Percentiles rank a stretch among this genome's conserved stretches.
Evolutionary conservation across 2,888 invertebrate species (phyloP).

Genomic region (Drosophila antonietae): DNA sequence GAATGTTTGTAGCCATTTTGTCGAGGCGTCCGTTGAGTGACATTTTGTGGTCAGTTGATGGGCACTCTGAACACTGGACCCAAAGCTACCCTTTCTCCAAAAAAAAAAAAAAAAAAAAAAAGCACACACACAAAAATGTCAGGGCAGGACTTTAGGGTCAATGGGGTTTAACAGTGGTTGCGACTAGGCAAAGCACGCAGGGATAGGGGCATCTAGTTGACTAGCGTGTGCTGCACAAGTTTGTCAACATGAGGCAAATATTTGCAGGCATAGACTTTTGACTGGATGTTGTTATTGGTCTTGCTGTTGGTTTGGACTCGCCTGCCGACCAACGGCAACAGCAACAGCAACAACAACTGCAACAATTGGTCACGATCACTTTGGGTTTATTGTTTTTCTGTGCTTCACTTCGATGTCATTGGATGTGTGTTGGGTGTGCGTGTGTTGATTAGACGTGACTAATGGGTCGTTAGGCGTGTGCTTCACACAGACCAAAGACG

Average conservation of each 20-base stretch:
- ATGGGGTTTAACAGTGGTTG: constrained; percentile 34
- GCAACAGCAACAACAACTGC: constrained; percentile 36
- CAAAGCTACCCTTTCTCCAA: not conserved
- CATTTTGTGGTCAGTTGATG: constrained; percentile 74
- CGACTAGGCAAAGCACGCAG: not conserved
- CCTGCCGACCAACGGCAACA: constrained; percentile 36
- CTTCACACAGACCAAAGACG: constrained; percentile 30
- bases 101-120: not conserved
- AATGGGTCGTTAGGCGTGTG: constrained; percentile 67
- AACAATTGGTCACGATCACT: constrained; percentile 78
- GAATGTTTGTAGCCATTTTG: constrained; percentile 47
- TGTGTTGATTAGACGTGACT: constrained; percentile 77
- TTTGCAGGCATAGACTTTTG: constrained; percentile 64
- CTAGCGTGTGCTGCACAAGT: constrained; percentile 53
- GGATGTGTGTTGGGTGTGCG: constrained; percentile 10
- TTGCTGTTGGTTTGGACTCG: constrained; percentile 21
- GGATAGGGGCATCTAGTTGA: not conserved
- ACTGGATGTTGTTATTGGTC: constrained; percentile 30
- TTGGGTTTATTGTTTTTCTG: constrained; percentile 68
- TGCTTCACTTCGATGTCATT: constrained; percentile 18
- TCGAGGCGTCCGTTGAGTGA: constrained; percentile 58
- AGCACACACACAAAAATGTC: constrained; percentile 38
- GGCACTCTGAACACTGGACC: constrained; percentile 48
- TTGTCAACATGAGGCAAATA: constrained; percentile 71
- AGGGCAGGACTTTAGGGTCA: constrained; percentile 32